Base-by-base conservation (phyloP, 1,140 invertebrate species). In the Anagrus nilaparvatae region DNA sequence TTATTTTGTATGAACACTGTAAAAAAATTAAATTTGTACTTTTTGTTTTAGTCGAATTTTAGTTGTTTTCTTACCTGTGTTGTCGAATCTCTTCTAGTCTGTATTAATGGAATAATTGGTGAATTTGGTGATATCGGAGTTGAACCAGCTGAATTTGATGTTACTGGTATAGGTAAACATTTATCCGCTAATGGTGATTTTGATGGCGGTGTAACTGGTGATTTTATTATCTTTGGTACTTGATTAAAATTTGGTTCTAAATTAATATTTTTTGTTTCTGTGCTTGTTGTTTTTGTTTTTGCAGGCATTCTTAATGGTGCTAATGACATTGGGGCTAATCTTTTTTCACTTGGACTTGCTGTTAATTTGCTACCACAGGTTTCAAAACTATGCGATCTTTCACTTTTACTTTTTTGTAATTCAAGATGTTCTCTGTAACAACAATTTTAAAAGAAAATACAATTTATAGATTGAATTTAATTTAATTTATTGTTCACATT, bases 141-240 rank as follows among this genome's bases (percentile, higher is more conserved):
- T 0, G 65, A 63, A 35, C 63, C 58, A 23, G 59, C 63, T 36
- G 66, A 65, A 34, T 61, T 52, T 8, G 67, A 61, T 5, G 65
- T 59, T 7, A 56, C 73, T 34, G 59, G 67, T 14, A 65, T 52
- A 23, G 62, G 58, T 33, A 63, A 53, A 49, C 46, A 61, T 20
- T 47, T 60, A 17, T 61, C 65, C 3, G 67, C 63, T 0, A 78
- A 75, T 0, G 81, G 82, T 13, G 83, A 86, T 4, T 5, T 10
- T 9, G 81, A 72, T 19, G 84, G 84, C 14, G 84, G 83, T 27
- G 84, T 86, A 3, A 86, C 83, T 20, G 79, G 81, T 16, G 81
- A 85, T 52, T 77, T 87, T 25, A 87, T 79, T 38, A 87, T 87
- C 16, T 82, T 87, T 0, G 84, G 84, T 32, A 83, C 81, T 12